These are phyloP conservation scores for Aspidoscelis tigris DNA, from an alignment of 2,113 vertebrate species.

Conservation along the genomic window DNA sequence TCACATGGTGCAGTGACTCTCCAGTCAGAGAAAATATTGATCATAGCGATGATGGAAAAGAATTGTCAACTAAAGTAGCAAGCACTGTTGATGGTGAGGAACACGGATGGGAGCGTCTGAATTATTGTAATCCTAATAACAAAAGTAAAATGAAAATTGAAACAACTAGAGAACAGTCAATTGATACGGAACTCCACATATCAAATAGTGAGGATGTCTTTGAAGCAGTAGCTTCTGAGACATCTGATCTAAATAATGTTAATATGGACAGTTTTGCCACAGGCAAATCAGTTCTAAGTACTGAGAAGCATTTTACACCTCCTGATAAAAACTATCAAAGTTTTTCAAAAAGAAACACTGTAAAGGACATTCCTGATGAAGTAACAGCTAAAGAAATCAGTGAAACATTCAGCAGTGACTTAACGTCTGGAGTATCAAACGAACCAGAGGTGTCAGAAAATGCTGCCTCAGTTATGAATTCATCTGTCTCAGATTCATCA, in stretches of 20 bases:
- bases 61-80: constrained; percentile 21
- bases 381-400: background rate
- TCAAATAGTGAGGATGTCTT: background rate
- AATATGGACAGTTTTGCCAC: constrained; percentile 26
- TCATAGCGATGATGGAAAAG: background rate
- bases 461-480: background rate
- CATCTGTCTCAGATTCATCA: constrained; percentile 44
- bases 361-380: constrained; percentile 49
- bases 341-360: constrained; percentile 43
- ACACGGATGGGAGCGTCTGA: constrained; percentile 4
- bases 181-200: background rate
- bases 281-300: constrained; percentile 35
- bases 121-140: constrained; percentile 37
- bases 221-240: constrained; percentile 46
- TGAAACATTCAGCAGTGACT: constrained; percentile 30
- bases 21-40: background rate
- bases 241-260: constrained; percentile 27
- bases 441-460: constrained; percentile 4
- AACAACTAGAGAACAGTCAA: background rate
- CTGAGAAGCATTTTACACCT: background rate
- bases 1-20: fast-evolving
- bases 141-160: constrained; percentile 40
- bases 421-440: background rate
- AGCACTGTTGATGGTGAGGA: constrained; percentile 20
- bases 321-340: constrained; percentile 46